phyloP scores from a whole-genome alignment of 2,888 invertebrate species.

The Thysanoteuthis rhombus region DNA sequence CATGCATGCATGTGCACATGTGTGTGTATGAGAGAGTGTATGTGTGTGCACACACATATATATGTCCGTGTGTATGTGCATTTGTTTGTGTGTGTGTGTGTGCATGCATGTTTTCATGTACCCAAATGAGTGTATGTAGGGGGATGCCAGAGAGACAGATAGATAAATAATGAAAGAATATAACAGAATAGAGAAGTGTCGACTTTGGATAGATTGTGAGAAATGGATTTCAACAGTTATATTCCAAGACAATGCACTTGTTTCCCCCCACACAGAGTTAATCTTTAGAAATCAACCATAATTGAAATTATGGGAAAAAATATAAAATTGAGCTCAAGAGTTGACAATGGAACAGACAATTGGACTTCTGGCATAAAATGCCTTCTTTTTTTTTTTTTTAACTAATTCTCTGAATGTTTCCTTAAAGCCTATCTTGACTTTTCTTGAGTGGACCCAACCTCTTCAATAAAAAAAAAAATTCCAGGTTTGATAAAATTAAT shows the following conservation, averaged over 20 bases:
- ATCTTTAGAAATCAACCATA: background rate
- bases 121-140: background rate
- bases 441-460: background rate
- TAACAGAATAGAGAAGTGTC: background rate
- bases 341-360: background rate
- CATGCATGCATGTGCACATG: background rate
- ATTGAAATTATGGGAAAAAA: background rate
- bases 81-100: background rate
- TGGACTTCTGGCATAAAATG: background rate
- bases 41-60: no score
- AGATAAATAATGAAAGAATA: background rate
- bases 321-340: background rate
- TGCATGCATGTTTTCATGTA: background rate
- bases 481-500: background rate
- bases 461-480: background rate
- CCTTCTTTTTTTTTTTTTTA: background rate
- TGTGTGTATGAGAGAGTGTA: no score
- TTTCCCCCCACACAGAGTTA: background rate
- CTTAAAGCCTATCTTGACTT: background rate
- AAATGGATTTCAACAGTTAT: slow-evolving; percentile 12
- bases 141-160: background rate
- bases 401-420: background rate
- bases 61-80: background rate
- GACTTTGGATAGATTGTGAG: background rate
- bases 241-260: background rate